Evolutionary conservation across 2,113 vertebrate genomes (phyloP).

Genomic region (Tetraodon nigroviridis): DNA sequence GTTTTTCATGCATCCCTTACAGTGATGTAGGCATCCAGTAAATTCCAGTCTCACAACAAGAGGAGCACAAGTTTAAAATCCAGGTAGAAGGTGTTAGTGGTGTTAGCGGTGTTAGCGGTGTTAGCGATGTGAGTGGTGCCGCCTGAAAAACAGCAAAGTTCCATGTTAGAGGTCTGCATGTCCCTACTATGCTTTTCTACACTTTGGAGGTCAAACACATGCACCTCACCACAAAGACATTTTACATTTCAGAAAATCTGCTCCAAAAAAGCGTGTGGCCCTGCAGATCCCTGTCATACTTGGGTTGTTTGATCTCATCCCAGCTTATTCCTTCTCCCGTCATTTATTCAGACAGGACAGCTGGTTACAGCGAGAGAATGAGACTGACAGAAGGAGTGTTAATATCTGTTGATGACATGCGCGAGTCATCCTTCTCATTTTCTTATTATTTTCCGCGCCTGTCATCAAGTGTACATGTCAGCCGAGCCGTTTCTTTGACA

Average conservation of each 20-base stretch:
- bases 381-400: constrained; percentile 35
- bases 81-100: too few relatives aligned
- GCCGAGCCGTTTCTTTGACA: constrained; percentile 33
- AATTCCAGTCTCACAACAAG: too few relatives aligned
- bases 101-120: too few relatives aligned
- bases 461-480: constrained; percentile 27
- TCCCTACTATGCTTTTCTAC: too few relatives aligned
- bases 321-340: constrained; percentile 24
- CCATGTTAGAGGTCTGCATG: too few relatives aligned
- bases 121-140: too few relatives aligned
- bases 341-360: constrained; percentile 41
- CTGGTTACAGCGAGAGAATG: constrained; percentile 30
- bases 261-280: constrained; percentile 42
- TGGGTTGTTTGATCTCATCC: constrained; percentile 52
- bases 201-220: too few relatives aligned
- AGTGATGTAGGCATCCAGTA: background rate
- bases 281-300: constrained; percentile 52
- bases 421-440: constrained; percentile 24
- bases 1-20: too few relatives aligned
- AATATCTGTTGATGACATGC: constrained; percentile 50
- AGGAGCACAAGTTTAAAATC: too few relatives aligned
- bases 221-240: background rate
- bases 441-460: constrained; percentile 9
- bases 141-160: too few relatives aligned
- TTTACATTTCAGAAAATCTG: background rate